Conservation (phyloP, 2,888 invertebrate species). For the Cryptophagus acutangulus region DNA sequence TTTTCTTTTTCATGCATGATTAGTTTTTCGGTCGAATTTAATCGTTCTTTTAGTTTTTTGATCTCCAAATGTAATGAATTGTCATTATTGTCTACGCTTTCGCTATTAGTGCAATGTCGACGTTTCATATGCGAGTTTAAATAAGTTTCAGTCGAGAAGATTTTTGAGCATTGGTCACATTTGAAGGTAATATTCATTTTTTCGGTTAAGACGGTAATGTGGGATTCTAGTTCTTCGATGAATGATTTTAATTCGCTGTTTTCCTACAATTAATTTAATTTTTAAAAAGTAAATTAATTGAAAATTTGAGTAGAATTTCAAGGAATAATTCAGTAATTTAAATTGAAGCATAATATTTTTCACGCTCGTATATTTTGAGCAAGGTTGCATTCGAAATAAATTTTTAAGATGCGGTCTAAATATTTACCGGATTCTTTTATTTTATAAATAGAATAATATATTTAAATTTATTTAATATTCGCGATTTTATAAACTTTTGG, state of each 20-base stretch:
- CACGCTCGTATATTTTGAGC: too few relatives aligned
- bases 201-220: conserved; percentile 50
- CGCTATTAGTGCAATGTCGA: conserved; percentile 48
- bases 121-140: conserved; percentile 59
- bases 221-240: conserved; percentile 52
- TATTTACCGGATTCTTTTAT: too few relatives aligned
- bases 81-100: conserved; percentile 49
- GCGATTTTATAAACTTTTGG: too few relatives aligned
- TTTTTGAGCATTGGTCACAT: conserved; percentile 64
- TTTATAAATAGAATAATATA: too few relatives aligned
- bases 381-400: too few relatives aligned
- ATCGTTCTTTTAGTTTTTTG: conserved; percentile 58
- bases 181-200: conserved; percentile 43
- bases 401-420: too few relatives aligned
- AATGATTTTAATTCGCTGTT: conserved; percentile 35
- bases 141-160: conserved; percentile 61
- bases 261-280: conserved; percentile 29
- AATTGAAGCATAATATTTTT: too few relatives aligned
- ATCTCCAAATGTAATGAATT: conserved; percentile 61
- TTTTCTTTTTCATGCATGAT: conserved; percentile 43
- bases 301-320: too few relatives aligned
- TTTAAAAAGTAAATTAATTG: too few relatives aligned
- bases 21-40: conserved; percentile 57
- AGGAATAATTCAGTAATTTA: too few relatives aligned
- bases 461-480: too few relatives aligned